phyloP scores from a whole-genome alignment of 1,140 invertebrate species.

The Drosophila pachea region DNA sequence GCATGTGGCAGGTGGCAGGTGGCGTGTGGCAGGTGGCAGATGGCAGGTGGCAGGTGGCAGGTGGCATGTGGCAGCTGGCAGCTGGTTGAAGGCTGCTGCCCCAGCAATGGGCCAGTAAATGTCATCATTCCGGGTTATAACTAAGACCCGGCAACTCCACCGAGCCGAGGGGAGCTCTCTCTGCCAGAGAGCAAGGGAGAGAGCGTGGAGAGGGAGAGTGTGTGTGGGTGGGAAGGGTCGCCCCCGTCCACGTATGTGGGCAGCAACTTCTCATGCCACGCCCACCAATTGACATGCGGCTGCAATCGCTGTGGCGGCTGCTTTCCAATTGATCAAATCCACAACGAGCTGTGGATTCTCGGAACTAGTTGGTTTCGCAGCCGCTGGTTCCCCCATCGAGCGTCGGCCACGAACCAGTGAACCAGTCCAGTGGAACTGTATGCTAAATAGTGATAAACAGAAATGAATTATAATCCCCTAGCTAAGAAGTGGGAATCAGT shows the following conservation, averaged over 20 bases:
- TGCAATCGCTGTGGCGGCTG: slow-evolving; percentile 26
- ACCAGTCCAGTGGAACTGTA: not conserved
- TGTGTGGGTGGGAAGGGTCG: not conserved
- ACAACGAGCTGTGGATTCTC: slow-evolving; percentile 45
- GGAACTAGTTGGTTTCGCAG: slow-evolving; percentile 20
- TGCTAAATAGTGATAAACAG: too few relatives aligned
- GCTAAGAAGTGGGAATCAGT: too few relatives aligned
- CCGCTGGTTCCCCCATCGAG: too few relatives aligned
- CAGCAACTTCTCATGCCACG: not conserved
- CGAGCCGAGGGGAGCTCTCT: too few relatives aligned
- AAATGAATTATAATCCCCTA: too few relatives aligned
- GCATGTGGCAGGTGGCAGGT: slow-evolving; percentile 26
- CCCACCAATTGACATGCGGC: slow-evolving; percentile 43
- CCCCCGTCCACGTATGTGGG: not conserved
- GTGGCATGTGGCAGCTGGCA: slow-evolving; percentile 19
- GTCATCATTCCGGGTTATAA: slow-evolving; percentile 51
- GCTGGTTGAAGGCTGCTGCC: not conserved
- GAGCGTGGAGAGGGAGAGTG: not conserved
- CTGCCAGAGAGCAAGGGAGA: not conserved
- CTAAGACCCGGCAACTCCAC: not conserved
- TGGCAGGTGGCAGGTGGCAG: slow-evolving; percentile 34
- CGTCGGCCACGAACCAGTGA: not conserved
- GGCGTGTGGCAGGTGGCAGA: slow-evolving; percentile 28
- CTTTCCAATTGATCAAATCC: slow-evolving; percentile 57
- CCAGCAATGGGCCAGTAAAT: slow-evolving; percentile 36